Percentiles rank a stretch among this genome's conserved stretches.
phyloP scores from a whole-genome alignment of 35 echinoderm and acorn worm species.

The Eucidaris tribuloides region DNA sequence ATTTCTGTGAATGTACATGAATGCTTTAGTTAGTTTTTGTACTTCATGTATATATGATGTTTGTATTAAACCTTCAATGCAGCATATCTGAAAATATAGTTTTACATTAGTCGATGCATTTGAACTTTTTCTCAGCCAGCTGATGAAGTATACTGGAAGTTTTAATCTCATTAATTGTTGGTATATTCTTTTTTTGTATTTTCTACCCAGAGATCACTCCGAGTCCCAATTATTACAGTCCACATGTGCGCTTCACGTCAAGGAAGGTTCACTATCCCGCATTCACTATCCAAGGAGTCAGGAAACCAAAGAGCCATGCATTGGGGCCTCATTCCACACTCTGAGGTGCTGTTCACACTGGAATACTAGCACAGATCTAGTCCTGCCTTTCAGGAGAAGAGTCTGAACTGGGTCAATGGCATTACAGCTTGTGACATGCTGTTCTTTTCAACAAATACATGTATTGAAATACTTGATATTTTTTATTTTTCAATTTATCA shows the following conservation, averaged over 20 bases:
- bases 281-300: conserved; percentile 88
- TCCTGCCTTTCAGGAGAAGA: too few species aligned
- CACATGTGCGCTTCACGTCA: conserved; percentile 36
- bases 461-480: too few species aligned
- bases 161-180: background rate
- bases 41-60: background rate
- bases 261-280: conserved; percentile 72
- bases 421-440: too few species aligned
- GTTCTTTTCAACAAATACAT: too few species aligned
- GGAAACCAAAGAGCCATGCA: conserved; percentile 74
- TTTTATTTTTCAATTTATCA: too few species aligned
- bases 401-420: too few species aligned
- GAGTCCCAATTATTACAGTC: conserved; percentile 67
- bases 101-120: background rate
- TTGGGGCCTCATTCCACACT: conserved; percentile 92
- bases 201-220: conserved; percentile 75
- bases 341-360: too few species aligned
- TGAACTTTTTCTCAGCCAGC: background rate
- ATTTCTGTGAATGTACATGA: too few species aligned
- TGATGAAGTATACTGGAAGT: background rate
- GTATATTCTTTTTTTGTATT: background rate
- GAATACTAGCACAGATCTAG: too few species aligned
- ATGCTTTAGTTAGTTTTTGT: background rate
- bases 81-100: background rate
- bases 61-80: background rate